Conservation (phyloP, 2,888 invertebrate genomes). For the Drosophila fungiperda region DNA sequence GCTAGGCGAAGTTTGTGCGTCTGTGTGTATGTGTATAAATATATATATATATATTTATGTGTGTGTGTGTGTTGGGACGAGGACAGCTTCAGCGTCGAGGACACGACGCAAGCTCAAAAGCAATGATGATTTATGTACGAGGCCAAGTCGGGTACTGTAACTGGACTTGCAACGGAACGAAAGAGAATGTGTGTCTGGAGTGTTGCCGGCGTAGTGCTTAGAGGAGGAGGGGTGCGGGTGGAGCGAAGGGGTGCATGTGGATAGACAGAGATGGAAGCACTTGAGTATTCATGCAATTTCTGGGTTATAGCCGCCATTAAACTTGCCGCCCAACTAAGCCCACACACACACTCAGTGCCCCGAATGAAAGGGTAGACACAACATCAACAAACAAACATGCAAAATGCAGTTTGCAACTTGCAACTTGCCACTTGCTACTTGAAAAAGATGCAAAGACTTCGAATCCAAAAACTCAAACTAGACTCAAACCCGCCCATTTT, state of each 20-base stretch:
- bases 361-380: constrained; percentile 17
- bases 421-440: constrained; percentile 22
- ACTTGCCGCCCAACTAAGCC: constrained; percentile 52
- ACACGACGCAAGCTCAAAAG: constrained; percentile 70
- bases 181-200: background rate
- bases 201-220: background rate
- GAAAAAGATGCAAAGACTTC: constrained; percentile 33
- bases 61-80: constrained; percentile 31
- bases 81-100: constrained; percentile 57
- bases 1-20: constrained; percentile 5
- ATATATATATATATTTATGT: background rate
- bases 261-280: constrained; percentile 49
- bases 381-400: constrained; percentile 38
- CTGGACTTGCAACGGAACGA: constrained; percentile 34
- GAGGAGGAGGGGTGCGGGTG: background rate
- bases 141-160: constrained; percentile 53
- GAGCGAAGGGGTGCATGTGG: background rate
- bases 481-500: background rate
- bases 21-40: constrained; percentile 2
- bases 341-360: background rate
- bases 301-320: constrained; percentile 78
- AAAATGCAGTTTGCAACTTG: constrained; percentile 11
- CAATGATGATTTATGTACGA: constrained; percentile 80
- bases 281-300: constrained; percentile 80
- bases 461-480: constrained; percentile 12